A percentile compares a stretch with the other conserved stretches of the same genome.
Conservation (phyloP, 1,140 invertebrate species). For the Megathymus violae region DNA sequence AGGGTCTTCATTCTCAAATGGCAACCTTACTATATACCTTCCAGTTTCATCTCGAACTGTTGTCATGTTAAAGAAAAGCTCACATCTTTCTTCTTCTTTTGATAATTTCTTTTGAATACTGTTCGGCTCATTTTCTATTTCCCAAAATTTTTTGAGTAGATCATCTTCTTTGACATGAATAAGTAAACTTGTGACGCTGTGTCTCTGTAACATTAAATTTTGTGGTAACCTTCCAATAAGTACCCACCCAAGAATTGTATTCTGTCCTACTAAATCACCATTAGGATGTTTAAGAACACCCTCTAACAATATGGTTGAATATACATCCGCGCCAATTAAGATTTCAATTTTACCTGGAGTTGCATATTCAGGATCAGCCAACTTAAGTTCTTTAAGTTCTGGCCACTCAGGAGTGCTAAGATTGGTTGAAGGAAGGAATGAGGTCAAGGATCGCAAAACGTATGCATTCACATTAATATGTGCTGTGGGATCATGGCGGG, state of each 20-base stretch:
- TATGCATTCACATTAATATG: conserved; percentile 22
- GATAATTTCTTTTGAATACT: conserved; percentile 24
- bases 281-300: conserved; percentile 25
- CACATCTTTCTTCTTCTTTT: conserved; percentile 36
- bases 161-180: conserved; percentile 21
- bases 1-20: conserved; percentile 33
- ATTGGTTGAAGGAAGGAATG: conserved; percentile 25
- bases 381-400: conserved; percentile 8
- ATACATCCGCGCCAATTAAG: conserved; percentile 36
- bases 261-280: conserved; percentile 1
- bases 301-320: conserved; percentile 30
- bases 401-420: conserved; percentile 13
- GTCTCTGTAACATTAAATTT: too few relatives aligned
- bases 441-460: conserved; percentile 31
- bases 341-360: conserved; percentile 38
- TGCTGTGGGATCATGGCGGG: conserved; percentile 21
- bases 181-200: too few relatives aligned
- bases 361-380: conserved; percentile 33
- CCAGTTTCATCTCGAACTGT: conserved; percentile 36
- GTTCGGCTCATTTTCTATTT: conserved; percentile 34
- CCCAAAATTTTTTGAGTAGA: conserved; percentile 43
- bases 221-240: too few relatives aligned
- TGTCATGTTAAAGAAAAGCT: conserved; percentile 35
- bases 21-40: conserved; percentile 40
- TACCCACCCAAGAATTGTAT: too few relatives aligned